These are phyloP conservation scores for Ophioninae sp. DNA, from an alignment of 2,888 invertebrate genomes.

Conservation along the genomic window DNA sequence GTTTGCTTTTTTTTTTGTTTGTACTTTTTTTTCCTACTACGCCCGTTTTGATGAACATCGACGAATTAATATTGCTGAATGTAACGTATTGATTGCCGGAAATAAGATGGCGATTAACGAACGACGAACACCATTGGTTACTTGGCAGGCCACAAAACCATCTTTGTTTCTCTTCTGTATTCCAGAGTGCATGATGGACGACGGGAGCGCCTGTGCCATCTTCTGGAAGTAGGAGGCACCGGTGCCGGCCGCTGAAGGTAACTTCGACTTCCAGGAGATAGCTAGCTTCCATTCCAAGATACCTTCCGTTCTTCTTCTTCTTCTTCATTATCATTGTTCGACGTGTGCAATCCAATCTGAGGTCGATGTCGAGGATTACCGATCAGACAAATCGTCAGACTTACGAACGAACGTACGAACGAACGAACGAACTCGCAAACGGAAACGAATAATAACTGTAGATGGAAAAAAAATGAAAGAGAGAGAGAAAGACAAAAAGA, in stretches of 20 bases:
- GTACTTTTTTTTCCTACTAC: not conserved
- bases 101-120: slow-evolving; percentile 43
- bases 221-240: slow-evolving; percentile 85
- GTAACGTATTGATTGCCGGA: slow-evolving; percentile 51
- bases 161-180: slow-evolving; percentile 84
- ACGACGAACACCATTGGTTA: slow-evolving; percentile 62
- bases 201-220: slow-evolving; percentile 83
- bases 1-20: too few species aligned
- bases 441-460: slow-evolving; percentile 53
- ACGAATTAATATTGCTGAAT: slow-evolving; percentile 36
- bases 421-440: slow-evolving; percentile 37
- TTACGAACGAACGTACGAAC: slow-evolving; percentile 58
- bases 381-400: slow-evolving; percentile 49
- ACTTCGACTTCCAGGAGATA: slow-evolving; percentile 84
- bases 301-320: slow-evolving; percentile 74
- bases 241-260: slow-evolving; percentile 82
- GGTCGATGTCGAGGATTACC: slow-evolving; percentile 60
- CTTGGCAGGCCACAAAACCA: slow-evolving; percentile 80
- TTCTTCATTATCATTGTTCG: slow-evolving; percentile 56
- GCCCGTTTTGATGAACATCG: slow-evolving; percentile 18
- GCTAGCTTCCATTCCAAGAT: slow-evolving; percentile 82
- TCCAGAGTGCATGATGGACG: slow-evolving; percentile 84
- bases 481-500: slow-evolving; percentile 2
- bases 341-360: slow-evolving; percentile 66
- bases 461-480: slow-evolving; percentile 19